Evolutionary conservation across 2,113 vertebrate species (phyloP), one percentile per base, ranked within the genome.

Genomic region (Scortum barcoo): DNA sequence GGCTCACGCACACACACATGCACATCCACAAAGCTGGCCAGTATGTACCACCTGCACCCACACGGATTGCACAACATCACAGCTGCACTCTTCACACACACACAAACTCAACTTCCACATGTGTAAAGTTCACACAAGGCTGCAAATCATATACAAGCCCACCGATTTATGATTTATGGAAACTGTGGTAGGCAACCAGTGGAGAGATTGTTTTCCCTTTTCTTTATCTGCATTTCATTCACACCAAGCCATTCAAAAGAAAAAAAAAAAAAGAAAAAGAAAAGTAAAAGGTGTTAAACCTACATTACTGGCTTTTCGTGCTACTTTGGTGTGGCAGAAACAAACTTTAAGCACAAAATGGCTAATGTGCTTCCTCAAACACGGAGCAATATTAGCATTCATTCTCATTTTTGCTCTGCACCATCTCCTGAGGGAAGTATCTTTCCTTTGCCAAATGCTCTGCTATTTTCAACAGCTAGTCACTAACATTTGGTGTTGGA

Each of bases 21-120:
- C 66, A 44, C 61, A 30, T 44, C 33, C 12, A 7, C 19, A 66
- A 72, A 80, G 73, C 79, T 62, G 24, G 61, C 77, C 79, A 66
- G 33, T 76, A 54, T 80, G 68, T 66, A 54, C 65, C 86, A 83
- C 76, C 73, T 85, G 82, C 79, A 86, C 13, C 56, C 61, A 42
- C 28, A 74, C 40, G 50, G 36, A 76, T 73, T 48, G 26, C 75
- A 54, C 58, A 44, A 0, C 66, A 57, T 50, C 53, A 24, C 79
- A 89, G 69, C 79, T 87, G 86, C 67, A 71, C 28, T 56, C 10
- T 17, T 36, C 28, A 78, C 22, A 76, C 54, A 36, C 33, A 36
- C 33, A 60, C 20, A 75, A 46, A 60, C 66, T 36, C 42, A 60
- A 20, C 12, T 0, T 33, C 6, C 7, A 4, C 76, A 72, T 9